Evolutionary conservation across 2,113 vertebrate species (phyloP).

Genomic region (Polypterus senegalus): DNA sequence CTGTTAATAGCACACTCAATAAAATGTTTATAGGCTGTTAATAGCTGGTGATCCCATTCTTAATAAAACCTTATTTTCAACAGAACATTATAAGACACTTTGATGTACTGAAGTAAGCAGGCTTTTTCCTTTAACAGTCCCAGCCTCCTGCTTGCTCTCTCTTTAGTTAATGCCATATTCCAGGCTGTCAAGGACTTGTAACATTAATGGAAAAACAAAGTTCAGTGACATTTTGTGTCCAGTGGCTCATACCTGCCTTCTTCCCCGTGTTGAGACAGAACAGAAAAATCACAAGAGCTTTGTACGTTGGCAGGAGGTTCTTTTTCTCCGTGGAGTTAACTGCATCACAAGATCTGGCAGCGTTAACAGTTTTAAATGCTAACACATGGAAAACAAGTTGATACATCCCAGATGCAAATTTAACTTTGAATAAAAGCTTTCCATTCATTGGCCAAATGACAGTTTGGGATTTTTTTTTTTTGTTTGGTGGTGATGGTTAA

Average conservation of each 20-base stretch:
- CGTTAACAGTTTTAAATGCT: slow-evolving; percentile 35
- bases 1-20: too few species aligned
- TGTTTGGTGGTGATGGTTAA: slow-evolving; percentile 30
- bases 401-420: slow-evolving; percentile 27
- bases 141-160: too few species aligned
- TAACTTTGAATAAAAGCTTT: slow-evolving; percentile 17
- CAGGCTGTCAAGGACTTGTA: too few species aligned
- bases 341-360: slow-evolving; percentile 7
- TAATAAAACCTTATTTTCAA: too few species aligned
- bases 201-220: too few species aligned
- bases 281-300: not conserved
- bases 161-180: too few species aligned
- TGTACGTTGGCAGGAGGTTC: not conserved
- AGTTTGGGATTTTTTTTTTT: slow-evolving; percentile 33
- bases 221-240: too few species aligned
- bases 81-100: too few species aligned
- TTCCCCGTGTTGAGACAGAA: not conserved
- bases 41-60: too few species aligned
- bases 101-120: too few species aligned
- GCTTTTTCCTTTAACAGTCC: too few species aligned
- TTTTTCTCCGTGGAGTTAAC: not conserved
- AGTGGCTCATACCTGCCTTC: not conserved
- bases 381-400: slow-evolving; percentile 37
- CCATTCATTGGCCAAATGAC: slow-evolving; percentile 21
- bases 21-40: too few species aligned